Evolutionary conservation across 2,797 vertebrate genomes (phyloP).

Genomic region (Lagorchestes hirsutus): DNA sequence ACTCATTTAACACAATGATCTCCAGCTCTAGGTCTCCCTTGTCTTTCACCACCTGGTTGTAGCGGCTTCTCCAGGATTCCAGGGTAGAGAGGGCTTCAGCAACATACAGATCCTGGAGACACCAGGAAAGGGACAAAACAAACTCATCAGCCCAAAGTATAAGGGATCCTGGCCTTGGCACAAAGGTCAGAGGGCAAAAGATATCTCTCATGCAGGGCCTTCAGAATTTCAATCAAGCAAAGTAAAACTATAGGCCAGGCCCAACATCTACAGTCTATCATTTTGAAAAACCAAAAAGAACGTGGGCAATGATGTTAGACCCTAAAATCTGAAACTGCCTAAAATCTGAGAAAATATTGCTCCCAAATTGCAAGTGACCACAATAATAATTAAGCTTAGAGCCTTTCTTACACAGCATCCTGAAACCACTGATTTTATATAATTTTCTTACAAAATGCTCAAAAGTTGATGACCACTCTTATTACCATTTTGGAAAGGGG

Average conservation of each 20-base stretch:
- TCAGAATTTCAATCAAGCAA: not conserved
- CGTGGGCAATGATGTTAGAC: not conserved
- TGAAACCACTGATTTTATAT: rapidly evolving
- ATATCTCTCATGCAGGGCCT: not conserved
- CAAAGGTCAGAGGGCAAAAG: not conserved
- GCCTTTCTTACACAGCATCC: not conserved
- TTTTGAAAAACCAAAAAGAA: not conserved
- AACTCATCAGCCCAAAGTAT: not conserved
- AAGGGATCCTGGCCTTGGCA: not conserved
- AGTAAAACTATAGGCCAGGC: not conserved
- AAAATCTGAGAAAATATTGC: not conserved
- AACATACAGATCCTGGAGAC: conserved; percentile 89
- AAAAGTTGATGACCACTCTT: not conserved
- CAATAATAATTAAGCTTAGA: not conserved
- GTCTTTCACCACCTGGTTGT: conserved; percentile 89
- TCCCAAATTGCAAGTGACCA: not conserved
- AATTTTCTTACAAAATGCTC: not conserved
- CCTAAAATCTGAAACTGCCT: not conserved
- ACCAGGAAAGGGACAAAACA: conserved; percentile 25
- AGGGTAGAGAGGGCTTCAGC: conserved; percentile 87
- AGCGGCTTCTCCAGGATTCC: conserved; percentile 90
- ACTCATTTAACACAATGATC: conserved; percentile 91
- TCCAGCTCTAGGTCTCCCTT: conserved; percentile 91
- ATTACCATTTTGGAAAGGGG: not conserved
- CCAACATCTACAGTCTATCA: not conserved